A percentile compares a stretch with the other conserved stretches of the same genome.
phyloP scores from a whole-genome alignment of 2,888 invertebrate species.

The Tyria jacobaeae region DNA sequence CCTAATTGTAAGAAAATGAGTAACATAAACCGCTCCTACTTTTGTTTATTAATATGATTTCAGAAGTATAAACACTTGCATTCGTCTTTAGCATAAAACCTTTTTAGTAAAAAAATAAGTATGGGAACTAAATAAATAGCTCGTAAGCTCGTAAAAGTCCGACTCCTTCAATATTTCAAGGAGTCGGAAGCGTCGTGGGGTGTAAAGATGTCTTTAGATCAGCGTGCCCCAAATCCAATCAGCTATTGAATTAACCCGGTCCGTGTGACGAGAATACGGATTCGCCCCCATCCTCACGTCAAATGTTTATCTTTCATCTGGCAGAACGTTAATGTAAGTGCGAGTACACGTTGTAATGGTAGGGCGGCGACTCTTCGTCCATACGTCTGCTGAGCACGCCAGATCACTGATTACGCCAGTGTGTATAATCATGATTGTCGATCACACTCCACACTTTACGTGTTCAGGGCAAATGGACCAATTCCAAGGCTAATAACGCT shows the following conservation, averaged over 20 bases:
- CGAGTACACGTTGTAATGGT: slow-evolving; percentile 74
- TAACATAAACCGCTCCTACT: no score
- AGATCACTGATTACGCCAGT: slow-evolving; percentile 52
- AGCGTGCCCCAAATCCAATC: slow-evolving; percentile 85
- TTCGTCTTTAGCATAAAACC: no score
- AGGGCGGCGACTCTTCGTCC: slow-evolving; percentile 53
- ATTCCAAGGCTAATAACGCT: slow-evolving; percentile 6
- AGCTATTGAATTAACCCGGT: slow-evolving; percentile 86
- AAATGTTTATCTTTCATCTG: slow-evolving; percentile 86
- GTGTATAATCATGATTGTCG: slow-evolving; percentile 18
- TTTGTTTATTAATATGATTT: no score
- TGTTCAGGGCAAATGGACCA: slow-evolving; percentile 20
- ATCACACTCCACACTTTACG: slow-evolving; percentile 37
- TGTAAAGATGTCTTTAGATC: slow-evolving; percentile 74
- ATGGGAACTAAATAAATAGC: no score
- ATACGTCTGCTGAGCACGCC: slow-evolving; percentile 68
- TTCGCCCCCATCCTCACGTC: slow-evolving; percentile 81
- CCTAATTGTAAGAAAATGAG: no score
- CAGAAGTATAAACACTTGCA: no score
- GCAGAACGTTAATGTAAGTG: slow-evolving; percentile 79
- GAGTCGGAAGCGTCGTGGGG: slow-evolving; percentile 53
- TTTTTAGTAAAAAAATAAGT: no score
- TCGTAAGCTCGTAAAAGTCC: no score
- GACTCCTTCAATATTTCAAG: slow-evolving; percentile 28
- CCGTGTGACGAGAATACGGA: slow-evolving; percentile 86